A percentile compares a stretch with the other conserved stretches of the same genome.
phyloP scores from a whole-genome alignment of 2,113 vertebrate genomes.

The Arvicanthis niloticus region DNA sequence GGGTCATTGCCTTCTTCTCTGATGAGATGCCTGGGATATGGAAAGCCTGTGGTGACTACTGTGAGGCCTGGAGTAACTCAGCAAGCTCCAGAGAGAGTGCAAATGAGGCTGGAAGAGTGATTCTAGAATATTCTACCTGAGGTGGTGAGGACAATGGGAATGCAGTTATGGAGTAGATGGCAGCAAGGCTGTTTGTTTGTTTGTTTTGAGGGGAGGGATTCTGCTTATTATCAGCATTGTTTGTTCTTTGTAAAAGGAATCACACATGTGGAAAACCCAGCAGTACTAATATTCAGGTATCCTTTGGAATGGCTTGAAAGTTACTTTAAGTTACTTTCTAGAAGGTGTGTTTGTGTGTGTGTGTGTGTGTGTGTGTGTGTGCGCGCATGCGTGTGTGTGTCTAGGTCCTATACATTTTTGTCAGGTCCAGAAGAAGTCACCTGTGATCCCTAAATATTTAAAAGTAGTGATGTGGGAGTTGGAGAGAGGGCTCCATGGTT shows the following conservation, averaged over 20 bases:
- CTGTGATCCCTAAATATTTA: background rate
- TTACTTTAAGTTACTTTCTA: background rate
- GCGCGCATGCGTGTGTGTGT: no score
- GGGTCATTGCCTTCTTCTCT: background rate
- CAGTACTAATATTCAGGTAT: background rate
- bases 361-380: background rate
- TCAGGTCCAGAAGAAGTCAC: background rate
- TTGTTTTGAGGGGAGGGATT: background rate
- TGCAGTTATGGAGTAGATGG: no score
- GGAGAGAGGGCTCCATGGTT: background rate
- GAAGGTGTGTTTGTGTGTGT: background rate
- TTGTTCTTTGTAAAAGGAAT: background rate
- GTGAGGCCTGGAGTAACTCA: background rate
- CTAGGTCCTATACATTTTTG: background rate
- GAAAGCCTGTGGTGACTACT: rapidly evolving
- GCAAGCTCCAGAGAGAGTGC: no score
- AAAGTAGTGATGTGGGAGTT: background rate
- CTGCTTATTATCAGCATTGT: background rate
- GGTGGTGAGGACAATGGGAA: background rate
- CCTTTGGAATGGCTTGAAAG: background rate
- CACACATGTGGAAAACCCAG: background rate
- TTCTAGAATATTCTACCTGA: background rate
- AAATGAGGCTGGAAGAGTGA: background rate
- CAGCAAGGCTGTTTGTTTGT: background rate
- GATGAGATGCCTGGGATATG: background rate